Evolutionary conservation across 2,888 invertebrate genomes (phyloP), one percentile per base, ranked within the genome.

Genomic region (Drosophila robusta): DNA sequence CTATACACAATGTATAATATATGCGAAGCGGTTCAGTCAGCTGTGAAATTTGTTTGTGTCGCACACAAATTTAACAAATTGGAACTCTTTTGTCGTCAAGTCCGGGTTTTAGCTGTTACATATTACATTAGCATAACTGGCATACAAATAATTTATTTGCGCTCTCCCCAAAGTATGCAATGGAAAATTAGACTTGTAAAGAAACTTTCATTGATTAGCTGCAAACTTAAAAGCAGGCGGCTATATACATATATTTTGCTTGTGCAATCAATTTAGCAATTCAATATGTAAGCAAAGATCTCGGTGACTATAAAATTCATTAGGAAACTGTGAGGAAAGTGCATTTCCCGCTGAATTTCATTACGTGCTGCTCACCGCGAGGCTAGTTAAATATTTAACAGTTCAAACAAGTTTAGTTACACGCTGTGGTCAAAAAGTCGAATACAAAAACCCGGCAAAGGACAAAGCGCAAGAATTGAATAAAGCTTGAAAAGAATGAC

Each of bases 351-450:
- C 54, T 70, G 86, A 75, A 80, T 83, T 86, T 77, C 73, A 86
- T 80, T 77, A 68, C 60, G 29, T 56, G 54, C 2, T 44, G 62
- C 51, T 47, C 55, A 72, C 85, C 85, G 77, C 84, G 63, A 69
- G 78, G 71, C 85, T 78, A 54, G 74, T 82, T 78, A 85, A 85
- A 87, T 85, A 85, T 87, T 87, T 61, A 82, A 77, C 62, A 82
- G 67, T 63, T 79, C 68, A 70, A 78, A 70, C 86, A 70, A 78
- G 80, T 83, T 85, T 70, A 55, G 66, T 67, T 66, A 70, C 68
- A 67, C 56, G 51, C 55, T 69, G 72, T 45, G 73, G 76, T 58
- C 66, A 57, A 71, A 75, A 72, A 63, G 63, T 60, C 72, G 75
- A 64, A 62, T 4, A 29, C 29, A 29, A 29, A 29, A 29, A 29